Evolutionary conservation across 2,888 invertebrate species (phyloP).

Genomic region (Drosophila pseudotalamancana): DNA sequence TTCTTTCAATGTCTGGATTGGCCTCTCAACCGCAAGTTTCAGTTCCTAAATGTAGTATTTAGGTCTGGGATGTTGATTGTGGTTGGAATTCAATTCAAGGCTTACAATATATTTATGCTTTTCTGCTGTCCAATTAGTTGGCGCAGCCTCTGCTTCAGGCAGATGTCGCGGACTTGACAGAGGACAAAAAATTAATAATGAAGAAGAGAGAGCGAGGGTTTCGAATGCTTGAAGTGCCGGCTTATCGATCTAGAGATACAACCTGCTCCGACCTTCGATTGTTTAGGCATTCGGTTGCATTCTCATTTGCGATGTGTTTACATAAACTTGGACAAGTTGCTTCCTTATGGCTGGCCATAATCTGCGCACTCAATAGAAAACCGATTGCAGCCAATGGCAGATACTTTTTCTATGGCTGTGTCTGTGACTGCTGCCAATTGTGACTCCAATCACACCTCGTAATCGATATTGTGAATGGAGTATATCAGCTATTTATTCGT

Average conservation of each 20-base stretch:
- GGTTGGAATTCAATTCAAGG: constrained; percentile 26
- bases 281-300: constrained; percentile 9
- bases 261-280: constrained; percentile 29
- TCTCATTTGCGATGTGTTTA: constrained; percentile 63
- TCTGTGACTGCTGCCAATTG: constrained; percentile 2
- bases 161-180: not conserved
- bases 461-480: not conserved
- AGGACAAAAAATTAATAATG: not conserved
- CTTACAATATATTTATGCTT: too few relatives aligned
- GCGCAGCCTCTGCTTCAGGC: constrained; percentile 30
- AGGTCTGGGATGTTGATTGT: constrained; percentile 6
- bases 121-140: constrained; percentile 34
- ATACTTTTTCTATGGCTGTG: constrained; percentile 25
- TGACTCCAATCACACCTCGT: constrained; percentile 8
- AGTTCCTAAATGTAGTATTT: constrained; percentile 42
- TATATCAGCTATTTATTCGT: not conserved
- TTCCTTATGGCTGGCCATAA: constrained; percentile 68
- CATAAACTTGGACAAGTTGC: constrained; percentile 63
- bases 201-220: not conserved
- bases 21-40: constrained; percentile 41
- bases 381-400: constrained; percentile 53
- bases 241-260: constrained; percentile 29
- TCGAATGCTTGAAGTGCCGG: not conserved
- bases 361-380: constrained; percentile 47
- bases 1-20: not conserved